Evolutionary conservation across 2,888 invertebrate genomes (phyloP).

Genomic region (Lochmaea crataegi): DNA sequence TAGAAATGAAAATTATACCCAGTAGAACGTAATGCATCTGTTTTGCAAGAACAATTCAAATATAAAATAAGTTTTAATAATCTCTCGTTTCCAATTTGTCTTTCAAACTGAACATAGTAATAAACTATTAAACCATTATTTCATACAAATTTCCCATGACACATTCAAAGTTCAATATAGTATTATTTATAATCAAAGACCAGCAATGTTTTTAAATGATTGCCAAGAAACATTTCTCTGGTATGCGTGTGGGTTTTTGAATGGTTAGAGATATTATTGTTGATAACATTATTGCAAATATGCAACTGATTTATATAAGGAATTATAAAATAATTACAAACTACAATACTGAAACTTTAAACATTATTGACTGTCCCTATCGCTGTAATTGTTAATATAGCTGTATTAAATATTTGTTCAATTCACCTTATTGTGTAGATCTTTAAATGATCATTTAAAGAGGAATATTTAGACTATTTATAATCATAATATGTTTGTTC

Average conservation of each 20-base stretch:
- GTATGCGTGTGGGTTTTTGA: slow-evolving; percentile 8
- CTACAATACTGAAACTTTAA: not conserved
- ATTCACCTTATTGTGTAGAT: not conserved
- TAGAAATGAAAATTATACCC: too few species aligned
- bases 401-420: not conserved
- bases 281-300: slow-evolving; percentile 1
- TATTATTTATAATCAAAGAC: slow-evolving; percentile 1
- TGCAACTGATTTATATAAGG: slow-evolving; percentile 6
- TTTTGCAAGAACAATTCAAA: too few species aligned
- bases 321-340: slow-evolving; percentile 5
- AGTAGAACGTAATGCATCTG: too few species aligned
- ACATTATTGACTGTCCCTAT: not conserved
- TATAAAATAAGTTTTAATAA: not conserved
- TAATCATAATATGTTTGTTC: too few species aligned
- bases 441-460: too few species aligned
- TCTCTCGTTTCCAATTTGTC: not conserved
- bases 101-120: not conserved
- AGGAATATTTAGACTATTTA: too few species aligned
- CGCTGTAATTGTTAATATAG: not conserved
- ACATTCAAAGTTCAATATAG: not conserved
- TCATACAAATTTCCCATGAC: slow-evolving; percentile 1
- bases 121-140: not conserved
- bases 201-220: not conserved
- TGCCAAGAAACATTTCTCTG: not conserved
- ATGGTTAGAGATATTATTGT: slow-evolving; percentile 1